These are phyloP conservation scores for Ornithorhynchus anatinus DNA, from an alignment of 2,113 vertebrate genomes.

Conservation along the genomic window DNA sequence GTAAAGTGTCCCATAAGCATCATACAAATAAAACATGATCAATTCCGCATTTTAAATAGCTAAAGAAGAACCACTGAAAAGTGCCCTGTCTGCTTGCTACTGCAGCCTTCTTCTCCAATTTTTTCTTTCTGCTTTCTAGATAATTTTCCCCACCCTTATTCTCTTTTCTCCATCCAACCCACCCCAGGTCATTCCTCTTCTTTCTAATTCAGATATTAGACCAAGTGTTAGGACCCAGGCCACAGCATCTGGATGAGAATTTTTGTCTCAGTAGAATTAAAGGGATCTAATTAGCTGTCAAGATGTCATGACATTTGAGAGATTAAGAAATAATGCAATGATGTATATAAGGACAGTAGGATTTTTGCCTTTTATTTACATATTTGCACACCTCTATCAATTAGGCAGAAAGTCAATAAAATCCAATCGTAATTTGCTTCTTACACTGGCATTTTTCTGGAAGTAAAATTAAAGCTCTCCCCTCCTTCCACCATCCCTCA, in stretches of 20 bases:
- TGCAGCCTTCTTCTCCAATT: too few relatives aligned
- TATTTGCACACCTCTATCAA: constrained; percentile 15
- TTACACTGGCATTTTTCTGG: not conserved
- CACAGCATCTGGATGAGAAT: constrained; percentile 7
- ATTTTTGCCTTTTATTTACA: constrained; percentile 33
- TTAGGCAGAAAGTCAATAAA: constrained; percentile 23
- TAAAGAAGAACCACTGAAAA: too few relatives aligned
- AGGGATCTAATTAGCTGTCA: constrained; percentile 32
- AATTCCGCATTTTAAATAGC: too few relatives aligned
- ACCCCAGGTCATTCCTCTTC: too few relatives aligned
- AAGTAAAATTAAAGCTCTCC: not conserved
- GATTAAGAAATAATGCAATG: constrained; percentile 40
- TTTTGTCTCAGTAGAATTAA: constrained; percentile 14
- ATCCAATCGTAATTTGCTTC: not conserved
- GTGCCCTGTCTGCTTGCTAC: too few relatives aligned
- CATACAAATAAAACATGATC: too few relatives aligned
- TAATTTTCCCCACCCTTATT: too few relatives aligned
- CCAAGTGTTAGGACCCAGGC: constrained; percentile 15
- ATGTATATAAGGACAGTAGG: constrained; percentile 15
- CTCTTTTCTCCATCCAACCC: too few relatives aligned
- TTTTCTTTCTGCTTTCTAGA: too few relatives aligned
- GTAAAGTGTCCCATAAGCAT: too few relatives aligned
- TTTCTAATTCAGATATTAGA: too few relatives aligned
- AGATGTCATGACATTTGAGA: constrained; percentile 45
- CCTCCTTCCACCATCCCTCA: not conserved